A percentile compares a stretch with the other conserved stretches of the same genome.
Evolutionary conservation across 2,888 invertebrate genomes (phyloP).

Genomic region (Trichopoda pennipes): DNA sequence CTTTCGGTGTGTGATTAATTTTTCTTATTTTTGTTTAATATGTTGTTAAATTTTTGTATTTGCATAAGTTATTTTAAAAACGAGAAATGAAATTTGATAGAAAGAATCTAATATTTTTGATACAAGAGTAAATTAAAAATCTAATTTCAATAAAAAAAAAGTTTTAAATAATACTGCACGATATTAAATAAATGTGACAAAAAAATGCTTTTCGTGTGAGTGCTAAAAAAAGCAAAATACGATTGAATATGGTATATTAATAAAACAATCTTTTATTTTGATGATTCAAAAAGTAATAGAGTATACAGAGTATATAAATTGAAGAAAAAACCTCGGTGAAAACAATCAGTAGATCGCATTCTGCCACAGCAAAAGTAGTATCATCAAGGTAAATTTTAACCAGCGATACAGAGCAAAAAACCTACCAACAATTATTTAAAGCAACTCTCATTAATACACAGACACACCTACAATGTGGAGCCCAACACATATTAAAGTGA

Average conservation of each 20-base stretch:
- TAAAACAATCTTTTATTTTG: conserved; percentile 43
- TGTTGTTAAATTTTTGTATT: conserved; percentile 39
- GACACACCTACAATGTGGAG: conserved; percentile 87
- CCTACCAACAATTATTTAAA: conserved; percentile 34
- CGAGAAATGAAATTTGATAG: background rate
- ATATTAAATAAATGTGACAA: conserved; percentile 28
- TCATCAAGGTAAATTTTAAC: conserved; percentile 67
- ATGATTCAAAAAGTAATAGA: conserved; percentile 59
- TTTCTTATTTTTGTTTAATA: conserved; percentile 46
- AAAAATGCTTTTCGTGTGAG: background rate
- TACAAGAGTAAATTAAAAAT: background rate
- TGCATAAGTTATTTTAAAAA: conserved; percentile 46
- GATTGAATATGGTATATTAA: conserved; percentile 5
- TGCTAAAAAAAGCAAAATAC: conserved; percentile 3
- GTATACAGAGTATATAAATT: conserved; percentile 16
- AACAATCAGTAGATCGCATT: conserved; percentile 65
- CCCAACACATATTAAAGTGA: conserved; percentile 95
- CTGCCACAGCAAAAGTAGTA: conserved; percentile 54
- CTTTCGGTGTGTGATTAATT: conserved; percentile 40
- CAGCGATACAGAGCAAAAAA: conserved; percentile 60
- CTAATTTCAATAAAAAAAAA: background rate
- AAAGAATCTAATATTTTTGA: background rate
- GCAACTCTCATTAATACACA: conserved; percentile 26
- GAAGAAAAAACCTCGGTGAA: conserved; percentile 61
- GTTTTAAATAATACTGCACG: background rate